These are phyloP conservation scores for Mellilla xanthometata DNA, from an alignment of 2,888 invertebrate genomes.

Conservation along the genomic window DNA sequence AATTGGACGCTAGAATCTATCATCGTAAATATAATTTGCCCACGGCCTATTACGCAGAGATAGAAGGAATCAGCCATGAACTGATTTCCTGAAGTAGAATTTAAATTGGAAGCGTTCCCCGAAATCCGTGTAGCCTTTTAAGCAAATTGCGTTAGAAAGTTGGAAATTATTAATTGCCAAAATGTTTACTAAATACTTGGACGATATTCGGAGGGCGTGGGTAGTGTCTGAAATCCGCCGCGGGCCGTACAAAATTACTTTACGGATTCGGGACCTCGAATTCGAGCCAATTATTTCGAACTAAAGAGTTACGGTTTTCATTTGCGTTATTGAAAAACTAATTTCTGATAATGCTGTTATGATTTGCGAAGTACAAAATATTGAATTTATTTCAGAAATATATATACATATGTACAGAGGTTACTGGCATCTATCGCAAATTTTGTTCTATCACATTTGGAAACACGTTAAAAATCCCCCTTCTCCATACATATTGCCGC, in stretches of 20 bases:
- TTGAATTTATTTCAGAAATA: no score
- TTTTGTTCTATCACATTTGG: no score
- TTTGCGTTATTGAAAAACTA: conserved; percentile 14
- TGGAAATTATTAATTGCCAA: conserved; percentile 23
- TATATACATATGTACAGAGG: no score
- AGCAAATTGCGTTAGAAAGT: conserved; percentile 23
- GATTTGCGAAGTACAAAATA: conserved; percentile 2
- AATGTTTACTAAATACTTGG: conserved; percentile 27
- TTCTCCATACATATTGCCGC: no score
- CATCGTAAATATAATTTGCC: conserved; percentile 53
- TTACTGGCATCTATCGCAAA: no score
- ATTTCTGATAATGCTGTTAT: conserved; percentile 14
- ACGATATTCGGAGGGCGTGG: conserved; percentile 18
- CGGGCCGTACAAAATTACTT: conserved; percentile 15
- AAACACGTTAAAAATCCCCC: no score
- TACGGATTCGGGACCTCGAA: conserved; percentile 11
- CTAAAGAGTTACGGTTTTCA: conserved; percentile 17
- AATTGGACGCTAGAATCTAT: conserved; percentile 65
- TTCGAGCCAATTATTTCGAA: conserved; percentile 17
- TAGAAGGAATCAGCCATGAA: conserved; percentile 45
- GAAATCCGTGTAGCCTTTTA: conserved; percentile 22
- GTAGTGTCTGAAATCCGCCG: conserved; percentile 20
- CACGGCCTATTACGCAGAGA: conserved; percentile 28
- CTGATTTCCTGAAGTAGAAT: conserved; percentile 36
- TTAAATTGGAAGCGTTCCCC: conserved; percentile 25